Percentiles rank a stretch among this genome's conserved stretches.
phyloP scores from a whole-genome alignment of 2,797 vertebrate genomes.

The Protosalanx chinensis region DNA sequence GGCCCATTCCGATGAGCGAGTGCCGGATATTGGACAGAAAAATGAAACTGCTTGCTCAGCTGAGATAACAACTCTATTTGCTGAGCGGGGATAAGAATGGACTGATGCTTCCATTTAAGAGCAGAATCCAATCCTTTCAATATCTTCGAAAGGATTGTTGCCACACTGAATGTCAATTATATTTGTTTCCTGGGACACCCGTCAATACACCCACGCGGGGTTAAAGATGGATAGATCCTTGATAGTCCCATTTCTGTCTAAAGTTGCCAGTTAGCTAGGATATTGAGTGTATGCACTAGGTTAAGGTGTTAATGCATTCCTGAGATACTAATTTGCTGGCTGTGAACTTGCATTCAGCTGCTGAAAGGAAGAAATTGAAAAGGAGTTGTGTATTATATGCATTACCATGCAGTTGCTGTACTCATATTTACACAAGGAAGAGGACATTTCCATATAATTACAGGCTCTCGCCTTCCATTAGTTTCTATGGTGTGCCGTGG shows the following conservation, averaged over 20 bases:
- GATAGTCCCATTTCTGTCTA: constrained; percentile 35
- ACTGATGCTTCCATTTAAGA: constrained; percentile 39
- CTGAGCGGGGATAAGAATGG: constrained; percentile 35
- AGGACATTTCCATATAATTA: not conserved
- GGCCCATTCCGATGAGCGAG: constrained; percentile 31
- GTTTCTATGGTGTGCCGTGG: not conserved
- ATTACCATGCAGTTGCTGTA: not conserved
- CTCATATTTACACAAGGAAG: too few species aligned
- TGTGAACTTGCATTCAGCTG: not conserved
- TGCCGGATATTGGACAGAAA: constrained; percentile 47
- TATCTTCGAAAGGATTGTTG: constrained; percentile 12
- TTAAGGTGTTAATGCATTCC: constrained; percentile 18
- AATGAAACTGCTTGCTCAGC: constrained; percentile 51
- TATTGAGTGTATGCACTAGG: constrained; percentile 19
- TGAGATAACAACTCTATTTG: constrained; percentile 59
- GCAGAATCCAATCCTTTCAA: constrained; percentile 35
- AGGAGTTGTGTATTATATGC: not conserved
- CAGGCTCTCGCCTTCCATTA: not conserved
- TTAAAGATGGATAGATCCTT: constrained; percentile 19
- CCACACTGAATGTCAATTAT: constrained; percentile 41
- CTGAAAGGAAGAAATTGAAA: not conserved
- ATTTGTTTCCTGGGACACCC: constrained; percentile 15
- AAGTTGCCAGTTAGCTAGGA: constrained; percentile 34
- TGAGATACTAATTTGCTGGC: not conserved
- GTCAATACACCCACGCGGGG: constrained; percentile 33